A percentile compares a stretch with the other conserved stretches of the same genome.
Conservation (phyloP, 2,888 invertebrate species). For the Oxycera nigricornis region DNA sequence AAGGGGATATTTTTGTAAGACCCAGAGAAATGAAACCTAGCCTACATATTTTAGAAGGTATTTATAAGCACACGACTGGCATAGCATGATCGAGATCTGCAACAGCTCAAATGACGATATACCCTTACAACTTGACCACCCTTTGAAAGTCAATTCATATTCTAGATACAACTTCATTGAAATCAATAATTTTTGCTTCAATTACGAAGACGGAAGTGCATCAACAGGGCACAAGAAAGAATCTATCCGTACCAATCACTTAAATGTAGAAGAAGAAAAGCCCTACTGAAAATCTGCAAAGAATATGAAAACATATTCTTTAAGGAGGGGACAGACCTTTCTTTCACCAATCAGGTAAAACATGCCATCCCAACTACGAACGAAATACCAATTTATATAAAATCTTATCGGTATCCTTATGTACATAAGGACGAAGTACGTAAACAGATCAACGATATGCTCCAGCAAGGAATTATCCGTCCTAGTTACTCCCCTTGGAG, state of each 20-base stretch:
- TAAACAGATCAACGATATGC: slow-evolving; percentile 41
- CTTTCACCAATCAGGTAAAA: slow-evolving; percentile 13
- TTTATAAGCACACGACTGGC: not conserved
- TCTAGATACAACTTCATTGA: not conserved
- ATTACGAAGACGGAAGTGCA: not conserved
- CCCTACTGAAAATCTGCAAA: not conserved
- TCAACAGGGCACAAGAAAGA: not conserved
- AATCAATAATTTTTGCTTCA: not conserved
- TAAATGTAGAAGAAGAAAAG: slow-evolving; percentile 7
- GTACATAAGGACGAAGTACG: slow-evolving; percentile 41
- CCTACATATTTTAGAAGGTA: not conserved
- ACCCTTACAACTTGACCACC: too few species aligned
- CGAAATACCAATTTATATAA: slow-evolving; percentile 22
- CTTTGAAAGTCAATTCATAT: not conserved
- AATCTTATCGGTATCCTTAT: slow-evolving; percentile 26
- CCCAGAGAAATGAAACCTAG: not conserved
- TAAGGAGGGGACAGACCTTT: not conserved
- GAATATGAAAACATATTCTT: slow-evolving; percentile 25
- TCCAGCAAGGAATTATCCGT: slow-evolving; percentile 38
- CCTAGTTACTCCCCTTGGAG: slow-evolving; percentile 47
- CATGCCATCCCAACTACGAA: slow-evolving; percentile 14
- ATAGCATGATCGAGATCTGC: too few species aligned
- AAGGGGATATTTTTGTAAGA: not conserved
- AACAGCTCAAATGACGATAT: too few species aligned
- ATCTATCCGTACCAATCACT: not conserved